Conservation (phyloP, 2,797 vertebrate species). For the Rhincodon typus region DNA sequence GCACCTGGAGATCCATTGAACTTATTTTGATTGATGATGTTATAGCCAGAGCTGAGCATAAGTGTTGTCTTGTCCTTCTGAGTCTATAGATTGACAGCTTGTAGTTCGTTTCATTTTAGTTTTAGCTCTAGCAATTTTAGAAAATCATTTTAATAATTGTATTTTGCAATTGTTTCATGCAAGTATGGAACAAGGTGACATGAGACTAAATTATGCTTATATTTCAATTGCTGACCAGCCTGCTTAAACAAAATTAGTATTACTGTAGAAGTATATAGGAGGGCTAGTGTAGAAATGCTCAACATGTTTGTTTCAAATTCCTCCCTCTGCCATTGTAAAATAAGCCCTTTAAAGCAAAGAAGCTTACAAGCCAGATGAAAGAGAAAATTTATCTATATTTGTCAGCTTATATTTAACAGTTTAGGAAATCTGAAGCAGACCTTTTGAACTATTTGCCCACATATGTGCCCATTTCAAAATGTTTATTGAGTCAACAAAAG, state of each 20-base stretch:
- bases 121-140: not conserved
- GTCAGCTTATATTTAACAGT: not conserved
- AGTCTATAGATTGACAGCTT: not conserved
- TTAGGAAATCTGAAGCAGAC: not conserved
- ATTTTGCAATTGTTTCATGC: not conserved
- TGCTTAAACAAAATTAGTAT: not conserved
- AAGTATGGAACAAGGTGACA: not conserved
- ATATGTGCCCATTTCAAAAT: not conserved
- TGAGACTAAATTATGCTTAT: not conserved
- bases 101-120: not conserved
- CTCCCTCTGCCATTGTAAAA: not conserved
- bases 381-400: not conserved
- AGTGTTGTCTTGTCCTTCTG: not conserved
- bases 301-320: not conserved
- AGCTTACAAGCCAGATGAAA: not conserved
- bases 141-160: not conserved
- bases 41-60: not conserved
- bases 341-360: not conserved
- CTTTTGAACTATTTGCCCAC: not conserved
- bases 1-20: not conserved
- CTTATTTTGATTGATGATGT: not conserved
- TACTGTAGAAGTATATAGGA: not conserved
- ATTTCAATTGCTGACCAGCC: not conserved
- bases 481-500: not conserved
- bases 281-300: not conserved